Base-by-base conservation (phyloP, 2,888 invertebrate species). In the Tipula lateralis region DNA sequence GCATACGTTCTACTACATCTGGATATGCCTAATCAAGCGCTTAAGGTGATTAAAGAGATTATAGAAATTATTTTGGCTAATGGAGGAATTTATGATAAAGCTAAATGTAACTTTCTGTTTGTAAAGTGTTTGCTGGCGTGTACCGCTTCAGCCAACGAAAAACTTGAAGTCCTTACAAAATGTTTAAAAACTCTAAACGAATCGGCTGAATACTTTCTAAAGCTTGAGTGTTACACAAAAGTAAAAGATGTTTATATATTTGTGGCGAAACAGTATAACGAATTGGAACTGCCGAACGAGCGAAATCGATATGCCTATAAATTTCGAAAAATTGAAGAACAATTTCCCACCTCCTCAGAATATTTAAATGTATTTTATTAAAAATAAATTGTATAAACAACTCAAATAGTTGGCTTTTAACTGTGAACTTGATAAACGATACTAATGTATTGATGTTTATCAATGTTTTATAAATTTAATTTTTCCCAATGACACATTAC, bases 301-400 rank as follows among this genome's bases (percentile, higher is more conserved):
- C 92, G 97, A 86, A 97, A 97, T 89, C 94, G 94, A 87, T 95
- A 94, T 88, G 94, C 97, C 0, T 93, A 94, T 88, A 94, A 96
- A 90, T 97, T 95, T 88, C 92, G 94, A 85, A 93, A 94, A 86
- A 91, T 96, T 84, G 95, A 96, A 89, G 93, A 93, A 87, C 95
- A 95, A 88, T 93, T 93, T 89, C 92, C 84, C 92, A 94, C 88
- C 36, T 88, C 89, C 1, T 86, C 87, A 0, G 90, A 90, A 85
- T 90, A 89, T 87, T 87, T 90, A 5, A 89, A 89, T 29, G 88
- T 88, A 85, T 87, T 87, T 85, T 88, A 87, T 86, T 88, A 86
- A 87, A 81, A 83, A 66, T 13, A 30, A 81, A 83, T 66, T 66
- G 66, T 24, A 66, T 12, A 66, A 24, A 29, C 16, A n/a, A 5